Evolutionary conservation across 2,797 vertebrate genomes (phyloP).

Genomic region (Cynopterus sphinx): DNA sequence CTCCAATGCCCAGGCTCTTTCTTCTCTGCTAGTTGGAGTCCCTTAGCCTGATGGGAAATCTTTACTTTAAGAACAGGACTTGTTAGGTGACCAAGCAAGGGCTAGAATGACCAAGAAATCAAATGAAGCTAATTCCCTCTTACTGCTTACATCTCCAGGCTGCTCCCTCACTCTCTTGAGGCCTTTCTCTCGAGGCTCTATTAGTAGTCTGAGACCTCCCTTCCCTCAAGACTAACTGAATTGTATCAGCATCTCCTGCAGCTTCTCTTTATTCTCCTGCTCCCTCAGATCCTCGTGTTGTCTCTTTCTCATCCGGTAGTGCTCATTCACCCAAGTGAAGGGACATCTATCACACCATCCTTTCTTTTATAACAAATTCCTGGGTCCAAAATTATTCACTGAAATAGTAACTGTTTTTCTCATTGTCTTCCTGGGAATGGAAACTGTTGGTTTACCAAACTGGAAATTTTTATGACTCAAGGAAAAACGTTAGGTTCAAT

Average conservation of each 20-base stretch:
- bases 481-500: neutral
- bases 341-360: neutral
- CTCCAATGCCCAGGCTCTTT: neutral
- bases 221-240: neutral
- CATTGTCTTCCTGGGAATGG: conserved; percentile 30
- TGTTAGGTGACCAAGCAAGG: neutral
- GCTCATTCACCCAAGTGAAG: neutral
- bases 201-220: neutral
- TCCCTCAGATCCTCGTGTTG: neutral
- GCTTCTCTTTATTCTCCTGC: neutral
- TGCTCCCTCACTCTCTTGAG: neutral
- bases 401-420: neutral
- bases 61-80: neutral
- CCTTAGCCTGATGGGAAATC: neutral
- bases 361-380: neutral
- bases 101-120: neutral
- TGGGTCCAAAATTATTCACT: neutral
- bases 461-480: conserved; percentile 43
- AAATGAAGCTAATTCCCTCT: neutral
- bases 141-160: neutral
- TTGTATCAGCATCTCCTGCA: neutral
- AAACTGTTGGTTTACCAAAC: neutral
- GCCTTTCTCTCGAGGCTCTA: neutral
- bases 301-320: neutral
- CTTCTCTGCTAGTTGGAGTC: neutral